Base-by-base conservation (phyloP, 2,113 vertebrate species). In the Zosterops japonicus region DNA sequence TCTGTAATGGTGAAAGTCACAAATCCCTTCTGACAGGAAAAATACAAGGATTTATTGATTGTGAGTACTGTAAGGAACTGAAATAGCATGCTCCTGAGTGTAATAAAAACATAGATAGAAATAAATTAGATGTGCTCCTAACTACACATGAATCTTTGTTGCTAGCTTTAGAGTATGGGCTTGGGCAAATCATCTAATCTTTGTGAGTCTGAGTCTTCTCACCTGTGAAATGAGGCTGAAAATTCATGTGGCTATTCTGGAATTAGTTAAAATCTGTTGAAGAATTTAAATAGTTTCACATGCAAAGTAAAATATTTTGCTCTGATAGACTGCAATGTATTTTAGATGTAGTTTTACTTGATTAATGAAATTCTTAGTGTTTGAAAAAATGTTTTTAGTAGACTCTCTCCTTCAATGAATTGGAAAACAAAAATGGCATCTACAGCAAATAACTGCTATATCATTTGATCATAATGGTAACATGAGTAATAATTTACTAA, bases 81-180 rank as follows among this genome's bases (percentile, higher is more conserved):
- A 91, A 94, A 95, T 96, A 95, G 72, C 60, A 4, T 82, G 87
- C 95, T 95, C 74, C 49, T 79, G 91, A 85, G 93, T 76, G 74
- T 79, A 94, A 85, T 97, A 94, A 96, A 95, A 96, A 76, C 28
- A 2, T 18, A 94, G 85, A 94, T 83, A 74, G 77, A 89, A 96
- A 94, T 92, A 91, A 96, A 94, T 95, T 68, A 94, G 81, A 61
- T 82, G 50, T 27, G n/a, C n/a, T 79, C 4, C 53, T 87, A 95
- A 87, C 60, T 70, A 57, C 46, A 24, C 36, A 25, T 91, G 83
- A 75, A 87, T 91, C 87, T 84, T 78, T 69, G 60, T 70, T 83
- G 41, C 56, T 84, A n/a, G 60, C 56, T 89, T 75, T 71, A 57
- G 57, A 61, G n/a, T 13, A 46, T 21, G 61, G 61, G 31, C 57